Evolutionary conservation across 2,888 invertebrate genomes (phyloP), one percentile per base, ranked within the genome.

Genomic region (Polymixis lichenea): DNA sequence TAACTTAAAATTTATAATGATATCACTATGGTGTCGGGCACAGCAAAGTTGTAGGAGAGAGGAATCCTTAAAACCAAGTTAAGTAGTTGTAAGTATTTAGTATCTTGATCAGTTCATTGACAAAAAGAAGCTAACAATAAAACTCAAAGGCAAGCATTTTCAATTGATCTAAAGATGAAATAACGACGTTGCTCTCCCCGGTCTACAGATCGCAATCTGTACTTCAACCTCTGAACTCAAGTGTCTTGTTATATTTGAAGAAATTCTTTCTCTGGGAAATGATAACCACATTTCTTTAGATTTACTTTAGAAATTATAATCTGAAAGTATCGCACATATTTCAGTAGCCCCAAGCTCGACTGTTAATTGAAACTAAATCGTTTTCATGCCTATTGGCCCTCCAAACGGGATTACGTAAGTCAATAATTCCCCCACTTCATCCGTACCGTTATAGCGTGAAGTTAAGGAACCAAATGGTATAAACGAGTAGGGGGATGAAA

Each of bases 311-410:
- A 25, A 46, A 46, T 19, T 46, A 19, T 46, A 19, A 19, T 19
- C 19, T 19, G 32, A 38, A 38, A n/a, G 7, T 53, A 67, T n/a
- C 66, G 17, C 56, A 60, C 9, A 72, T 49, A 73, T 71, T 68
- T 53, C 38, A 66, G n/a, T 76, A 89, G 78, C 73, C 83, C 67
- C 72, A 76, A 82, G 73, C 83, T 80, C 68, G 81, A 75, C 82
- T 82, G 83, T 87, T 87, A 87, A 86, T 82, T 80, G 86, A 86
- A 87, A 80, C 80, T 87, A 88, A 89, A 90, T 87, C 87, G 84
- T 83, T 88, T 88, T 87, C 87, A 89, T 89, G 88, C 87, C 86
- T 89, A 87, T 86, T 89, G 87, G 86, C 78, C 85, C 85, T 86
- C 84, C 72, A 81, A 85, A 85, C 78, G 71, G 86, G 85, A 89